Evolutionary conservation across 2,888 invertebrate genomes (phyloP).

Genomic region (Stegophylla sp.): DNA sequence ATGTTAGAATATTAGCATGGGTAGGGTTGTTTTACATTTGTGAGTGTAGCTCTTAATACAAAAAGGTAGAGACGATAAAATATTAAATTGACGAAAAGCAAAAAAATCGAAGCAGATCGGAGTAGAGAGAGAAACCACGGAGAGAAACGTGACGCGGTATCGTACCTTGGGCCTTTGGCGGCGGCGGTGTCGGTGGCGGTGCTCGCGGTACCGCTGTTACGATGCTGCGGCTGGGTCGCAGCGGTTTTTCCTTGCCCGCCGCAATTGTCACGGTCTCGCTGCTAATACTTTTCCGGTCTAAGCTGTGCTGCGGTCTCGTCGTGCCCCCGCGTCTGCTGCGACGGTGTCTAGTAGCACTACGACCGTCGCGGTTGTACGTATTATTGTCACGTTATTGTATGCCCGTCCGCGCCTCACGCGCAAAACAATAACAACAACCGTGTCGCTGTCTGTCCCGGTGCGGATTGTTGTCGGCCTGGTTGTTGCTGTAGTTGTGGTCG

Average conservation of each 20-base stretch:
- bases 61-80: no score
- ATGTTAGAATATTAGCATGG: no score
- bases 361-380: neutral
- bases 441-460: no score
- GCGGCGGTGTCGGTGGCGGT: neutral
- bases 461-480: no score
- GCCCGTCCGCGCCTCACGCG: no score
- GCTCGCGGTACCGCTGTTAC: neutral
- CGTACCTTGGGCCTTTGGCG: neutral
- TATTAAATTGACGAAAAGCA: neutral
- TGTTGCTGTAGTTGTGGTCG: no score
- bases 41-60: no score
- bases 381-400: no score
- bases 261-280: slow-evolving; percentile 26
- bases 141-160: no score
- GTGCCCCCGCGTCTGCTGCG: neutral
- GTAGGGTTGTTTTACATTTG: no score
- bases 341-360: neutral
- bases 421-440: no score
- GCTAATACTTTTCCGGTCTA: neutral
- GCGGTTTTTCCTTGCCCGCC: neutral
- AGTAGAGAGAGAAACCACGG: no score
- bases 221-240: neutral
- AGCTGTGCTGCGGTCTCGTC: neutral
- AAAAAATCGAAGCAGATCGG: neutral